These are phyloP conservation scores for Bujurquina vittata DNA, from an alignment of 2,113 vertebrate genomes.

Conservation along the genomic window DNA sequence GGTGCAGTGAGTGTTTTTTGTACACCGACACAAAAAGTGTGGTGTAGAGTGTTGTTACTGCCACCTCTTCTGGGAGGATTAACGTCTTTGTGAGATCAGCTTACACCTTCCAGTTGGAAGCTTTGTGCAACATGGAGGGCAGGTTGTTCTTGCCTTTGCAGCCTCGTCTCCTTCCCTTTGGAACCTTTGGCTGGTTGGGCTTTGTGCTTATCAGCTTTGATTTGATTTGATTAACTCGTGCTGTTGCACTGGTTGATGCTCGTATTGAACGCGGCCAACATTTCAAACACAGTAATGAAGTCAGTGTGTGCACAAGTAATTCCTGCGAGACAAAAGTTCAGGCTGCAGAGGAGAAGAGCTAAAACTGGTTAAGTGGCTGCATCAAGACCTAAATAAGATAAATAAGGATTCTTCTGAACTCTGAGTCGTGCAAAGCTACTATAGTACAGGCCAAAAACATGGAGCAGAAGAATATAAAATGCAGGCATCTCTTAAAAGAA, in stretches of 20 bases:
- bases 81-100: neutral
- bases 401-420: neutral
- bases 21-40: too few species aligned
- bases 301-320: conserved; percentile 1
- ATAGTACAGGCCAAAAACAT: too few species aligned
- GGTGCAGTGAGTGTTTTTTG: too few species aligned
- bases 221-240: neutral
- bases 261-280: neutral
- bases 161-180: neutral
- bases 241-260: neutral
- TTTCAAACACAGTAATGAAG: neutral
- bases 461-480: too few species aligned
- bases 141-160: neutral
- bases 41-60: too few species aligned
- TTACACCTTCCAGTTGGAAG: neutral
- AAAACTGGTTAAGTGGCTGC: neutral
- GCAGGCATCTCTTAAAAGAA: too few species aligned
- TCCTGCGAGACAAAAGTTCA: neutral
- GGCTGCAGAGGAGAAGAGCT: neutral
- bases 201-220: neutral
- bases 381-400: neutral
- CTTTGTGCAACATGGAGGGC: neutral
- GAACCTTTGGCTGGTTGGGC: neutral
- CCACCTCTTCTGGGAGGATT: too few species aligned
- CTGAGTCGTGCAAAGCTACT: too few species aligned